Percentiles rank a stretch among this genome's conserved stretches.
These are phyloP conservation scores for Archilochus colubris DNA, from an alignment of 2,113 vertebrate species.

Conservation along the genomic window DNA sequence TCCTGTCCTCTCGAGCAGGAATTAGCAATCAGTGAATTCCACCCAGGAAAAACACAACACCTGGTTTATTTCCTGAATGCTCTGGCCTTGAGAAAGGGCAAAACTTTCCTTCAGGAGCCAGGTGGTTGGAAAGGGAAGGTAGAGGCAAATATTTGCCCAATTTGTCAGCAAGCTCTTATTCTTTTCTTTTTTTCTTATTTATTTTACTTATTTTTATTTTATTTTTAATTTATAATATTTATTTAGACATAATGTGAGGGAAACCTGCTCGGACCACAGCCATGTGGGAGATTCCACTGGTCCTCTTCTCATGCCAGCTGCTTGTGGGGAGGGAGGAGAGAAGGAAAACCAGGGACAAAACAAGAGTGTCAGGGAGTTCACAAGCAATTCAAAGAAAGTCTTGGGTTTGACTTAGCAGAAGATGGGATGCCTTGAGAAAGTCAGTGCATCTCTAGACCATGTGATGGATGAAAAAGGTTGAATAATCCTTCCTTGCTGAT, in stretches of 20 bases:
- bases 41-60: not conserved
- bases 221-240: constrained; percentile 20
- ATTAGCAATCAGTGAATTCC: not conserved
- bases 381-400: not conserved
- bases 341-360: constrained; percentile 6
- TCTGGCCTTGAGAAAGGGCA: constrained; percentile 36
- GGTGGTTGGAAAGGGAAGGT: constrained; percentile 32
- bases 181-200: constrained; percentile 53
- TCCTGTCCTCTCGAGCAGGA: not conserved
- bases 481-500: not conserved
- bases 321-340: not conserved
- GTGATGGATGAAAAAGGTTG: not conserved
- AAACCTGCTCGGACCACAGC: constrained; percentile 56
- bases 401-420: not conserved
- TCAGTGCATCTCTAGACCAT: not conserved
- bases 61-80: constrained; percentile 46
- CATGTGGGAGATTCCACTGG: constrained; percentile 40
- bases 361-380: not conserved
- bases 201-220: too few relatives aligned
- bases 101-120: not conserved
- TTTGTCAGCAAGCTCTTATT: constrained; percentile 66
- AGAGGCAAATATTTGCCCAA: constrained; percentile 60
- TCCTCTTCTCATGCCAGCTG: not conserved
- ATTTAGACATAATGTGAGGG: constrained; percentile 53
- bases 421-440: not conserved